Base-by-base conservation (phyloP, 2,113 vertebrate species). In the Peucedramus taeniatus region DNA sequence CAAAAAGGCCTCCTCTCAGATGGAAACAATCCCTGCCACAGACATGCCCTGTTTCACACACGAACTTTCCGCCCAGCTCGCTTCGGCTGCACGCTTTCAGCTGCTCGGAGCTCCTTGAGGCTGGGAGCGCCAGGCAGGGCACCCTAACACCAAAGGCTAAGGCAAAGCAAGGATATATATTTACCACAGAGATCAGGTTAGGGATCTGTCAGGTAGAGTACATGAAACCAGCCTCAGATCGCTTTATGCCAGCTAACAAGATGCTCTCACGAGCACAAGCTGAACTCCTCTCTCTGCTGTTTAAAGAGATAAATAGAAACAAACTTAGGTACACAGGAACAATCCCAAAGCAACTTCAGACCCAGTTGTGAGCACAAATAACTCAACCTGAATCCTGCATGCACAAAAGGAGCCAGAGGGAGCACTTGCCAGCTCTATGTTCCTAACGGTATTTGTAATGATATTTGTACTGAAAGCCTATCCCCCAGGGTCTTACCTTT, bases 11-110 rank as follows among this genome's bases (percentile, higher is more conserved):
- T 76, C 15, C 11, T 87, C 33, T 37, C n/a, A 78, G 70, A 49
- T 64, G 47, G 77, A 82, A 31, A 51, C 49, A 82, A 59, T 59
- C 39, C 22, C n/a, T 57, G 28, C 19, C 31, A 27, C 57, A 69
- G 57, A 57, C 9, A 3, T 65, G 56, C 47, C 21, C 13, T 1
- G 2, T 44, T 64, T 82, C 39, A 64, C 39, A 51, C 0, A 0
- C 1, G 4, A n/a, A 12, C 22, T 83, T 68, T 50, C 33, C 37
- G 0, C 2, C 20, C 0, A 1, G 50, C 64, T 89, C 1, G 0
- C 17, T 49, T 61, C 4, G 21, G 35, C 71, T 57, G 28, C 53
- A 31, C 0, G 0, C 21, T 72, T 56, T 35, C 65, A 33, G 84
- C 84, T 13, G 20, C 59, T 23, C 0, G 0, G 10, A 49, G 51